Percentiles rank a stretch among this genome's conserved stretches.
These are phyloP conservation scores for Solenopsis invicta DNA, from an alignment of 1,140 invertebrate genomes.

Conservation along the genomic window DNA sequence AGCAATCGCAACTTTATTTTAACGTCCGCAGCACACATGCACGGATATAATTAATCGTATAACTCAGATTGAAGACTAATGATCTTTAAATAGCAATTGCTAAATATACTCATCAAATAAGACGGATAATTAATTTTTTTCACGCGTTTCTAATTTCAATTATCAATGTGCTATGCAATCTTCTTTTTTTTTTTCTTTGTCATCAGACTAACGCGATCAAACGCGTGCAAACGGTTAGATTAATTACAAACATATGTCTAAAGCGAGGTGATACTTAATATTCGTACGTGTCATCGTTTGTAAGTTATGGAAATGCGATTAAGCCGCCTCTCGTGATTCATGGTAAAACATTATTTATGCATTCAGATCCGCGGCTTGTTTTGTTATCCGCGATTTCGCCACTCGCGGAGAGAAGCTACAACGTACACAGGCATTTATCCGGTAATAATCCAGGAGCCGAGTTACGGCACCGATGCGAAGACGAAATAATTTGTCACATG, in stretches of 20 bases:
- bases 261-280: not conserved
- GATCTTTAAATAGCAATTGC: not conserved
- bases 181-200: not conserved
- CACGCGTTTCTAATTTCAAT: not conserved
- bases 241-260: not conserved
- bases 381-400: constrained; percentile 35
- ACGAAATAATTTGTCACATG: constrained; percentile 60
- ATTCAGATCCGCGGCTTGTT: constrained; percentile 25
- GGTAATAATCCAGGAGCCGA: constrained; percentile 48
- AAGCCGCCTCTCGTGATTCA: constrained; percentile 3
- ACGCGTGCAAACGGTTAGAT: too few species aligned
- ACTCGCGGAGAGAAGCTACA: not conserved
- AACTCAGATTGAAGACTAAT: not conserved
- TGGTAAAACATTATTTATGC: constrained; percentile 41
- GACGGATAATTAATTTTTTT: not conserved
- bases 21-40: not conserved
- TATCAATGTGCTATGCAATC: not conserved
- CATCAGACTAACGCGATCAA: not conserved
- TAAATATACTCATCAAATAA: not conserved
- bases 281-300: not conserved
- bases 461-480: constrained; percentile 52
- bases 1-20: not conserved
- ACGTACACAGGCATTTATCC: not conserved
- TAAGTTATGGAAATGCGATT: constrained; percentile 27
- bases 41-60: not conserved